Percentiles rank a stretch among this genome's conserved stretches.
phyloP scores from a whole-genome alignment of 2,888 invertebrate species.

The Harpagoxenus sublaevis region DNA sequence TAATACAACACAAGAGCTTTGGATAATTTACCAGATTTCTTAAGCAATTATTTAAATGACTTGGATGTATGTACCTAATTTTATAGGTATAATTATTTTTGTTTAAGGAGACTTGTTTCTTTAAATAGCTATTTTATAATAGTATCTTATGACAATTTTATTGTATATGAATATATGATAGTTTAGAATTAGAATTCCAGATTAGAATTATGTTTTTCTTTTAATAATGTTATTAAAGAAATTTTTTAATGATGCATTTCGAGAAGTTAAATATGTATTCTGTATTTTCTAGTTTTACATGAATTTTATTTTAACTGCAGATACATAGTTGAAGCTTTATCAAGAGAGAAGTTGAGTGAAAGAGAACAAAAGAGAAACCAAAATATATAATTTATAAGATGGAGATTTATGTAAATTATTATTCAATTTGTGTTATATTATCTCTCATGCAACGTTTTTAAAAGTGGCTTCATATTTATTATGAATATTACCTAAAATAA shows the following conservation, averaged over 20 bases:
- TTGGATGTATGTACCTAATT: neutral
- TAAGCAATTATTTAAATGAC: neutral
- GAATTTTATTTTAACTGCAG: neutral
- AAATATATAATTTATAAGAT: neutral
- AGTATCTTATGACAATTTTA: neutral
- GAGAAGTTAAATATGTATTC: neutral
- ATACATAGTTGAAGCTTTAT: neutral
- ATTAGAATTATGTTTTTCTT: neutral
- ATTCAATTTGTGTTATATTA: neutral
- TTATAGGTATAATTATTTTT: neutral
- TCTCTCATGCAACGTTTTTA: neutral
- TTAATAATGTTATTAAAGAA: neutral
- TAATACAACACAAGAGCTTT: neutral
- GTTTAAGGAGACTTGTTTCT: neutral
- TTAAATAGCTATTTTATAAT: neutral
- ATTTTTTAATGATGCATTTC: neutral
- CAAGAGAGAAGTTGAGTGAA: neutral
- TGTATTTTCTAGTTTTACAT: neutral
- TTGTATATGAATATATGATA: too few relatives aligned
- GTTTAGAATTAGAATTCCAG: too few relatives aligned
- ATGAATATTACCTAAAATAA: neutral
- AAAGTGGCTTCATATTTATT: neutral
- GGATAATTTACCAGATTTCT: neutral
- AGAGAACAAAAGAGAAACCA: neutral
- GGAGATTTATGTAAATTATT: conserved; percentile 20